Conservation (phyloP, 2,797 vertebrate species). For the Hippopotamyrus pictus region DNA sequence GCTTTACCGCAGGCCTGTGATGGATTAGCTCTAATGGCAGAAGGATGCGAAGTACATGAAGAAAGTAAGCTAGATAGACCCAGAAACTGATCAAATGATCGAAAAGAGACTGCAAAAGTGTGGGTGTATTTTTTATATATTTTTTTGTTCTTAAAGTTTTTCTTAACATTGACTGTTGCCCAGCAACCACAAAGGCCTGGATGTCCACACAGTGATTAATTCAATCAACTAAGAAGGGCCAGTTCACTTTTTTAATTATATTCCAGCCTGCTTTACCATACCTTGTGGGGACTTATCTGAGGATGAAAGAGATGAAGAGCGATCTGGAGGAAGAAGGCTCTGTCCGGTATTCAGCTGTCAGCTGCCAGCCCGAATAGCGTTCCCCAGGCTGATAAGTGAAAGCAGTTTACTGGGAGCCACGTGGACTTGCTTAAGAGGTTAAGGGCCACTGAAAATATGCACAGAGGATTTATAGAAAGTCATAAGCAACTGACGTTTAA, state of each 20-base stretch:
- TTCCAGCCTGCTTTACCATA: neutral
- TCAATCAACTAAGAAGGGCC: constrained; percentile 7
- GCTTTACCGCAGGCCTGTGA: neutral
- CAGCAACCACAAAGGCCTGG: constrained; percentile 3
- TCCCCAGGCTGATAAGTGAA: neutral
- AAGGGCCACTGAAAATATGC: constrained; percentile 12
- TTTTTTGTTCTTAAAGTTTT: neutral
- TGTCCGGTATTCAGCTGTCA: neutral
- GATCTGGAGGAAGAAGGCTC: neutral
- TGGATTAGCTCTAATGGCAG: neutral
- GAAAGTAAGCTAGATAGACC: neutral
- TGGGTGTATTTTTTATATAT: neutral
- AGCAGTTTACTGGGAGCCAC: neutral
- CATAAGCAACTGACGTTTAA: neutral
- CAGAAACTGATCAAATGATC: neutral
- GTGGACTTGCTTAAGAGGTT: constrained; percentile 17
- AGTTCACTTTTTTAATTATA: neutral
- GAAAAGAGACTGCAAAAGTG: neutral
- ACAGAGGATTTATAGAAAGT: constrained; percentile 4
- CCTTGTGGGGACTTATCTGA: neutral
- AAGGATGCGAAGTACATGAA: neutral
- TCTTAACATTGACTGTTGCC: constrained; percentile 10
- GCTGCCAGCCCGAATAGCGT: neutral
- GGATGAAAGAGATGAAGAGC: neutral
- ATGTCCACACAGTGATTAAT: neutral